Evolutionary conservation across 1,140 invertebrate species (phyloP), one percentile per base, ranked within the genome.

Genomic region (Cydia splendana): DNA sequence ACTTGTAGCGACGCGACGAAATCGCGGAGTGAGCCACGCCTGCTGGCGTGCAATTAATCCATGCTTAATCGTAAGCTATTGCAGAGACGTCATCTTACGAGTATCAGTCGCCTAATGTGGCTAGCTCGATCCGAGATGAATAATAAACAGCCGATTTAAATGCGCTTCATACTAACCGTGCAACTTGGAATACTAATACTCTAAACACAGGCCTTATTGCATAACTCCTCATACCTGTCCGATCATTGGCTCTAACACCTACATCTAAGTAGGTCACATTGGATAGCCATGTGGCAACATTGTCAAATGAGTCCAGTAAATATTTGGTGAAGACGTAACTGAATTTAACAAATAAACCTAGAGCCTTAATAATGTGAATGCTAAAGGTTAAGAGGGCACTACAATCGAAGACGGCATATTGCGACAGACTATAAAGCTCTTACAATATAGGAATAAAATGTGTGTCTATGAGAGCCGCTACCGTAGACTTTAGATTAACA

Each of bases 281-380:
- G 24, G 24, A 18, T n/a, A 34, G n/a, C n/a, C 67, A 71, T 71
- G 67, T 71, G 18, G 67, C n/a, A 71, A 71, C n/a, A 42, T n/a
- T 71, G 30, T 38, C 67, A 38, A 71, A 42, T 71, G 53, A 75
- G 77, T 83, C 80, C 74, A 78, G 76, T 75, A 82, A 83, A 85
- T 81, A 79, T 80, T 79, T 38, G 75, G 65, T 7, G n/a, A n/a
- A 84, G 74, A 85, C 83, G 84, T 82, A 87, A 87, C 57, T 38
- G 67, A 38, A 45, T 71, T 71, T 71, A 30, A 42, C 67, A 45
- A 71, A 71, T 18, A 71, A 42, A 71, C 15, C n/a, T 42, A 69
- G 0, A 0, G 15, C 18, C 15, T n/a, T n/a, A n/a, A 38, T 62
- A 65, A 65, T 28, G 12, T 20, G 28, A 65, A 65, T 42, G 15